phyloP scores from a whole-genome alignment of 2,888 invertebrate species.

The Ferdinandea cuprea region DNA sequence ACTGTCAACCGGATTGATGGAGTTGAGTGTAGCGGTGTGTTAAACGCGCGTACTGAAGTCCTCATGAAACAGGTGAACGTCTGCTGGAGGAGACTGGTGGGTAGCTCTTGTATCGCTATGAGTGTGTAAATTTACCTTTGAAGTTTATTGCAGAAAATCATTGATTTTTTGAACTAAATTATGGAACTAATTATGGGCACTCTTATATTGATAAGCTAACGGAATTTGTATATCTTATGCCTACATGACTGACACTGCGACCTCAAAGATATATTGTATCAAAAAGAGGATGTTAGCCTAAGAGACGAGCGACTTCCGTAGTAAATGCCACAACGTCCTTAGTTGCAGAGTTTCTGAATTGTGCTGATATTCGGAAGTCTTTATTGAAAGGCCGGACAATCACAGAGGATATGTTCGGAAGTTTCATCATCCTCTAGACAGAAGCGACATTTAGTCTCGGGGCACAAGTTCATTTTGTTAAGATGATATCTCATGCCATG shows the following conservation, averaged over 20 bases:
- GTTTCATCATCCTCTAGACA: no score
- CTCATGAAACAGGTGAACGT: neutral
- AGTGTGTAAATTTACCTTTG: neutral
- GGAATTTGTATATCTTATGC: neutral
- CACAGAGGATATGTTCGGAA: no score
- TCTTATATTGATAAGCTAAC: neutral
- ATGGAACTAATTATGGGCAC: neutral
- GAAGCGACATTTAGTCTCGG: no score
- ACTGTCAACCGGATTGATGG: slow-evolving; percentile 34
- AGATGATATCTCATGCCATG: no score
- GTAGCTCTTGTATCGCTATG: neutral
- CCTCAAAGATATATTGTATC: no score
- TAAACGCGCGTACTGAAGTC: neutral
- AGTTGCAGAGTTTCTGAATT: no score
- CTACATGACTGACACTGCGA: neutral
- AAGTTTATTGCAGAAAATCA: neutral
- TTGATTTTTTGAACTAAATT: neutral
- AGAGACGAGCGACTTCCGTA: no score
- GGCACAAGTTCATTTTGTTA: no score
- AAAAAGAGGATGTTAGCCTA: no score
- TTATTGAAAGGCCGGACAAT: no score
- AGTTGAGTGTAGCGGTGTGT: slow-evolving; percentile 3
- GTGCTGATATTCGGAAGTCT: no score
- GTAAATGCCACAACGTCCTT: no score
- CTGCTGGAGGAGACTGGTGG: neutral